Evolutionary conservation across 1,140 invertebrate genomes (phyloP), one percentile per base, ranked within the genome.

Genomic region (Parasteatoda tepidariorum): DNA sequence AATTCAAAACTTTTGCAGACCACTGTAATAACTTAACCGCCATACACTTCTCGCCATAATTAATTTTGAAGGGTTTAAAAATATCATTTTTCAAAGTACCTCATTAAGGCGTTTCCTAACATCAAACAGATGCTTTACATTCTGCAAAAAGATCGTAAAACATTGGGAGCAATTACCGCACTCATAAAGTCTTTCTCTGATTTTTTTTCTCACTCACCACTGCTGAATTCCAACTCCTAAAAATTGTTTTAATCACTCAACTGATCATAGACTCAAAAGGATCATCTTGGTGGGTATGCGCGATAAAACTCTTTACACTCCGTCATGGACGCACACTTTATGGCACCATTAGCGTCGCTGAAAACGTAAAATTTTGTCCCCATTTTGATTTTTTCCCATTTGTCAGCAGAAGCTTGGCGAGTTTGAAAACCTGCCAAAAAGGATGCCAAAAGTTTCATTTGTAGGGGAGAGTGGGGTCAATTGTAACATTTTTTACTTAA

Each of bases 241-340:
- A 59, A 59, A 22, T 59, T 22, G 57, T 22, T 7, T 15, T 59
- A 22, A n/a, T 59, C n/a, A 59, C 7, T n/a, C 57, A 59, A 22
- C n/a, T 7, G 57, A 59, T 59, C 24, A 7, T 13, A n/a, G 24
- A n/a, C n/a, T 26, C 11, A 64, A 26, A 31, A n/a, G 7, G 28
- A 64, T 24, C 28, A 64, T 64, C 61, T 11, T 31, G 61, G 26
- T 30, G 26, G 30, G 61, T 18, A 31, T 24, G 26, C 61, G 26
- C 61, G 26, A 64, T 64, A 64, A 64, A 64, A 64, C 61, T 64
- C 61, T 64, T 64, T 41, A n/a, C 66, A 11, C 66, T n/a, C 66
- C 41, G 66, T 68, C 66, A 68, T 9, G 41, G 6, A 34, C 66
- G 31, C 6, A 11, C 66, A 68, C 34, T 68, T 68, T 68, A 68